A percentile compares a stretch with the other conserved stretches of the same genome.
These are phyloP conservation scores for Brachionus rotundiformis DNA, from an alignment of 1,140 invertebrate genomes.

Conservation along the genomic window DNA sequence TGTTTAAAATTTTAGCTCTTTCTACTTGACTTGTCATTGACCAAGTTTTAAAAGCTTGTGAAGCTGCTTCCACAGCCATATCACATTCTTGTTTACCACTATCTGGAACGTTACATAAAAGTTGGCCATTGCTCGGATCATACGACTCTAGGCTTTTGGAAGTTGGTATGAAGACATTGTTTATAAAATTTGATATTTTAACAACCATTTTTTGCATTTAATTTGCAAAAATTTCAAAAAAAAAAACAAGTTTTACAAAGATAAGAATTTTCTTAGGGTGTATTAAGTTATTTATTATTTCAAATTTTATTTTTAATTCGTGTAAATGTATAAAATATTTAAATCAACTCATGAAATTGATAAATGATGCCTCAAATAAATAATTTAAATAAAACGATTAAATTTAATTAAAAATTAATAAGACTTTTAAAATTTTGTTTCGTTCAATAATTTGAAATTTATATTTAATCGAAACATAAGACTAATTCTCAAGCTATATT, in stretches of 20 bases:
- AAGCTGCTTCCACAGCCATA: constrained; percentile 75
- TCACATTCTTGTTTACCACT: constrained; percentile 77
- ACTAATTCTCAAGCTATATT: too few species aligned
- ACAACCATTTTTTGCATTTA: constrained; percentile 52
- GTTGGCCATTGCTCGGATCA: constrained; percentile 78
- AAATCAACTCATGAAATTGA: too few species aligned
- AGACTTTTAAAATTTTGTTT: too few species aligned
- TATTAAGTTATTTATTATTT: too few species aligned
- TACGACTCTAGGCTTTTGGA: constrained; percentile 79
- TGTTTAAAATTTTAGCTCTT: constrained; percentile 61
- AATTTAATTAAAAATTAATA: too few species aligned
- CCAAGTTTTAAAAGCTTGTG: constrained; percentile 72
- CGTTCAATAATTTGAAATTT: too few species aligned
- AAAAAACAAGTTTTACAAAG: neutral
- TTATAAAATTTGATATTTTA: constrained; percentile 73
- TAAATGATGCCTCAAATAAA: too few species aligned
- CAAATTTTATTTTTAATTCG: too few species aligned
- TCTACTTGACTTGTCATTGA: constrained; percentile 78
- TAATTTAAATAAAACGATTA: too few species aligned
- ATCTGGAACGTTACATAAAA: constrained; percentile 78
- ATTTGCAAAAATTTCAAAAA: neutral
- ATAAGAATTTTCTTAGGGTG: neutral
- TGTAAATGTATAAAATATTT: too few species aligned
- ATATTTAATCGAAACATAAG: too few species aligned
- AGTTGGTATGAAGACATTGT: constrained; percentile 85